These are phyloP conservation scores for Lasioglossum baleicum DNA, from an alignment of 1,140 invertebrate species.

Conservation along the genomic window DNA sequence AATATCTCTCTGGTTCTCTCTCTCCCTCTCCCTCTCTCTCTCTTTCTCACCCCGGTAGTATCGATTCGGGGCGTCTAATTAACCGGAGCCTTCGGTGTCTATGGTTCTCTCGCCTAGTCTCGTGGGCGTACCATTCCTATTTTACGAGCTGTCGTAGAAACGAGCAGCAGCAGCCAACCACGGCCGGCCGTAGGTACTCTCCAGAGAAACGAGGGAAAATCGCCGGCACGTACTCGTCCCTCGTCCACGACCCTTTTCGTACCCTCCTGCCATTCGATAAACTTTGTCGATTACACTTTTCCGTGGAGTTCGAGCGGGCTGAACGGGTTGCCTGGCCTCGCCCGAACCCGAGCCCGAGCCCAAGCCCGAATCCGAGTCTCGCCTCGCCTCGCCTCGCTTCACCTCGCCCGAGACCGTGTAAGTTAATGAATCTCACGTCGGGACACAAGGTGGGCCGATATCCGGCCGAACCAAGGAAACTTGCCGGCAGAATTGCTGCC, in stretches of 20 bases:
- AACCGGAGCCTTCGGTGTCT: constrained; percentile 55
- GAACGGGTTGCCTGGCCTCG: constrained; percentile 25
- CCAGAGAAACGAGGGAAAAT: constrained; percentile 63
- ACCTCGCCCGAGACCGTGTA: constrained; percentile 53
- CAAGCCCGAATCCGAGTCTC: too few relatives aligned
- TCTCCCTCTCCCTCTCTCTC: too few relatives aligned
- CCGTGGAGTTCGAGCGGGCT: constrained; percentile 55
- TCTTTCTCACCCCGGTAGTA: constrained; percentile 8
- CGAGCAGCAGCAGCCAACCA: constrained; percentile 51
- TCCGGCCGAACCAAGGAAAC: constrained; percentile 52
- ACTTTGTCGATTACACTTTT: constrained; percentile 77
- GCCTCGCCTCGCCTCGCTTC: too few relatives aligned
- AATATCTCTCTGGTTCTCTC: constrained; percentile 8
- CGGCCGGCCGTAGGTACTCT: constrained; percentile 59
- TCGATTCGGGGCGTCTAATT: constrained; percentile 65
- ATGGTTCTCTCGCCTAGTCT: constrained; percentile 60
- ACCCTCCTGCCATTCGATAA: constrained; percentile 72
- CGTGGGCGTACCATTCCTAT: constrained; percentile 62
- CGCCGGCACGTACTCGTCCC: constrained; percentile 52
- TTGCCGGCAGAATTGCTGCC: constrained; percentile 43
- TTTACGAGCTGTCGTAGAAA: constrained; percentile 58
- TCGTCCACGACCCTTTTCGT: constrained; percentile 56
- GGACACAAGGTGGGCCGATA: constrained; percentile 52
- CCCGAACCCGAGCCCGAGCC: too few relatives aligned
- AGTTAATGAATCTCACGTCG: constrained; percentile 71